A percentile compares a stretch with the other conserved stretches of the same genome.
phyloP scores from a whole-genome alignment of 2,113 vertebrate species.

The Carassius carassius region DNA sequence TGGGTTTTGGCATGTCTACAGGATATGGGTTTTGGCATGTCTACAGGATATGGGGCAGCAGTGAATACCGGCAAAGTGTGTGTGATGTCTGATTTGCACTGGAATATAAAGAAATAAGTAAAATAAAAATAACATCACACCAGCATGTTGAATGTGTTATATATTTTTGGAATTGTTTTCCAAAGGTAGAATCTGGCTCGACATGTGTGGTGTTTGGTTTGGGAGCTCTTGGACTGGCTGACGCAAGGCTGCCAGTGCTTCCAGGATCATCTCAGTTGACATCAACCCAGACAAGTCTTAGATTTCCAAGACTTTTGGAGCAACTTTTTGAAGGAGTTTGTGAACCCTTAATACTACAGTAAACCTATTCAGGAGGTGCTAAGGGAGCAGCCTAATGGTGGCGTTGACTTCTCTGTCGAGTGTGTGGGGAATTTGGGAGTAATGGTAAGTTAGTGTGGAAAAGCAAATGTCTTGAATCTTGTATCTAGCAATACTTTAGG shows the following conservation, averaged over 20 bases:
- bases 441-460: conserved; percentile 75
- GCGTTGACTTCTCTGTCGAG: conserved; percentile 85
- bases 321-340: conserved; percentile 80
- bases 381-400: conserved; percentile 73
- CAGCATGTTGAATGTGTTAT: background rate
- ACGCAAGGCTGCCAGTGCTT: conserved; percentile 77
- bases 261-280: conserved; percentile 81
- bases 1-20: conserved; percentile 68
- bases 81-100: background rate
- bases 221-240: conserved; percentile 85
- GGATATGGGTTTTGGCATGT: conserved; percentile 67
- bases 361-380: conserved; percentile 80
- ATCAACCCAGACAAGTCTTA: conserved; percentile 78
- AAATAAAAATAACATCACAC: background rate
- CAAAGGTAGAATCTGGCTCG: conserved; percentile 81
- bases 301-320: conserved; percentile 78
- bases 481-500: background rate
- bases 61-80: conserved; percentile 68
- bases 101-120: too few species aligned
- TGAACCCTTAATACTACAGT: conserved; percentile 73
- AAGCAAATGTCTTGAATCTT: background rate
- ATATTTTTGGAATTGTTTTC: background rate
- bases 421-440: conserved; percentile 75
- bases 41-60: conserved; percentile 68
- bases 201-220: conserved; percentile 84